Evolutionary conservation across 2,888 invertebrate species (phyloP).

Genomic region (Caenorhabditis uteleia): DNA sequence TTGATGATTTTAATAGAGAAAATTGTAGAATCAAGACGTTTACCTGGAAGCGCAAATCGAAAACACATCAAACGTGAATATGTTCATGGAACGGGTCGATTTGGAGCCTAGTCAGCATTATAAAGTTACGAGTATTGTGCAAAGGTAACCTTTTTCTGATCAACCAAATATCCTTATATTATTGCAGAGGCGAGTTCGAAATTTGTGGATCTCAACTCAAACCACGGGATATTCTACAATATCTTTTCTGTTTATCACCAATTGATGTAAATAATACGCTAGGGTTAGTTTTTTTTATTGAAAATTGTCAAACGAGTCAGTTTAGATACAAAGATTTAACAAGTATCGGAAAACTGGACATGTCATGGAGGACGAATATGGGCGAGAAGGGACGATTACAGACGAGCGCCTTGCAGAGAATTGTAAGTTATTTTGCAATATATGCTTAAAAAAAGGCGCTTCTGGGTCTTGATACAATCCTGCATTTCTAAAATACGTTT

Average conservation of each 20-base stretch:
- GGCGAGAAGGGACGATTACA: conserved; percentile 95
- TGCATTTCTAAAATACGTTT: background rate
- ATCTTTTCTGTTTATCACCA: conserved; percentile 82
- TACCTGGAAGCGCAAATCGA: conserved; percentile 83
- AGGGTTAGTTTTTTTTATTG: conserved; percentile 24
- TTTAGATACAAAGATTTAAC: conserved; percentile 75
- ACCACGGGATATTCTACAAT: conserved; percentile 86
- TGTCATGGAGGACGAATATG: conserved; percentile 94
- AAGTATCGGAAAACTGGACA: conserved; percentile 95
- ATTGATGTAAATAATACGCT: conserved; percentile 43
- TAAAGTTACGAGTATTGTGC: conserved; percentile 73
- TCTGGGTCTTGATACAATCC: background rate
- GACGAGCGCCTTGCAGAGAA: conserved; percentile 90
- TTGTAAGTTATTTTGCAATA: conserved; percentile 74
- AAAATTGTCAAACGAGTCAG: too few relatives aligned
- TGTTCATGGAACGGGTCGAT: conserved; percentile 90
- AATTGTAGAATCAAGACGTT: conserved; percentile 77
- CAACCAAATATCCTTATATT: background rate
- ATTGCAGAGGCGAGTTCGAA: conserved; percentile 28
- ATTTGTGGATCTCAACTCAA: conserved; percentile 75
- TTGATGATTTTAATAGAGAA: background rate
- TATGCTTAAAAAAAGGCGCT: background rate
- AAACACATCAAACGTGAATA: conserved; percentile 90
- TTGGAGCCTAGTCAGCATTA: conserved; percentile 91
- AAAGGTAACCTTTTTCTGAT: conserved; percentile 28